Evolutionary conservation across 2,113 vertebrate genomes (phyloP), one percentile per base, ranked within the genome.

Genomic region (Pogonocichla stellata): DNA sequence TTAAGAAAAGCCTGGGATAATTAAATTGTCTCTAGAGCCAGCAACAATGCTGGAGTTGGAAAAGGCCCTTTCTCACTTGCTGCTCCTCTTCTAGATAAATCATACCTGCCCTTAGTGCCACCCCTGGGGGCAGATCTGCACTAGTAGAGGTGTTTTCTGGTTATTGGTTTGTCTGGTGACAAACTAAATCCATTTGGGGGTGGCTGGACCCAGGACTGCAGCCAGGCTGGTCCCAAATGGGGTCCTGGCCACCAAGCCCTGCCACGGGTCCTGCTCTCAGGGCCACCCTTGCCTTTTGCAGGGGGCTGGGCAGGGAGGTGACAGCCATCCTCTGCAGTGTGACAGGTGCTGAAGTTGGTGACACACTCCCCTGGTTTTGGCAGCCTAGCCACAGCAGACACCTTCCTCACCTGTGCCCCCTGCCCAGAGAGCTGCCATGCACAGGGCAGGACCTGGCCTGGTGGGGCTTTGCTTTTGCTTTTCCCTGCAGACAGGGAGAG

Each of bases 1-100:
- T 95, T 95, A 95, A 88, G 95, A 97, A 84, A 50, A 96, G 92
- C 72, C 92, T 40, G 23, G 56, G 78, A 94, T 93, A 94, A 96
- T 95, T 95, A 81, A 92, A 95, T 83, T 95, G 86, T 90, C 90
- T 95, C 90, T 33, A 38, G 88, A 96, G 93, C 64, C 75, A 50
- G 87, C 33, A 83, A 83, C 47, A 64, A 56, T 1, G 51, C 51
- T 74, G 67, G 47, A 67, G 74, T 10, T 78, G 29, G 60, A 56
- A 90, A 94, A 90, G 64, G 36, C 28, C 8, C 0, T 36, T 70
- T 60, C 42, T 15, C 15, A 24, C 24, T 57, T 25, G 18, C 58
- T 2, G 1, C 13, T 90, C 12, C 0, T 58, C 43, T n/a, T 50
- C 48, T 64, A n/a, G 42, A 45, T 71, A 26, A 58, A 72, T 28